A percentile compares a stretch with the other conserved stretches of the same genome.
phyloP scores from a whole-genome alignment of 2,888 invertebrate genomes.

The Scaptomyza tumidula region DNA sequence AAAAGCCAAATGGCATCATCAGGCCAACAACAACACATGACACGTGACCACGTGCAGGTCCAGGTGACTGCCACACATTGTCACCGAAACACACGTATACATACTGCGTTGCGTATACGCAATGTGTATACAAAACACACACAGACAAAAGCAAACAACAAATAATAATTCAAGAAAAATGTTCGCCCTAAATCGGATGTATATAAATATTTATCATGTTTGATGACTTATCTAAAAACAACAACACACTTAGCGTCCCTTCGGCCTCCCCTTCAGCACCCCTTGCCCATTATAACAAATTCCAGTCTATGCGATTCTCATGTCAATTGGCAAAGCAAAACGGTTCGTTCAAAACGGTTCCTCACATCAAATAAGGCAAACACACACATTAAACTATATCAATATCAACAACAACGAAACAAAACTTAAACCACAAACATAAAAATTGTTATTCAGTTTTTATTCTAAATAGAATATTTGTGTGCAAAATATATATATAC shows the following conservation, averaged over 20 bases:
- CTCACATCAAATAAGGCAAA: neutral
- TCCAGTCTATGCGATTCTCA: neutral
- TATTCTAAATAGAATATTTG: conserved; percentile 22
- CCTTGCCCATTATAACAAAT: neutral
- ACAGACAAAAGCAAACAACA: neutral
- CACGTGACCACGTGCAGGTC: conserved; percentile 60
- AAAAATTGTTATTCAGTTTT: conserved; percentile 21
- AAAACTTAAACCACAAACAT: conserved; percentile 6
- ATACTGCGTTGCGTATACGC: conserved; percentile 45
- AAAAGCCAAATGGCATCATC: conserved; percentile 50
- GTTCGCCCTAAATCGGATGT: conserved; percentile 26
- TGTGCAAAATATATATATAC: conserved; percentile 38
- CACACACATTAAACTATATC: conserved; percentile 2
- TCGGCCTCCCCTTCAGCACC: neutral
- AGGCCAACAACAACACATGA: conserved; percentile 17
- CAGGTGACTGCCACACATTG: conserved; percentile 68
- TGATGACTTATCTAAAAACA: conserved; percentile 5
- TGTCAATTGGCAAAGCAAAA: too few relatives aligned
- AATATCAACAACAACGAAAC: conserved; percentile 6
- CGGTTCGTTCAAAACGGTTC: neutral
- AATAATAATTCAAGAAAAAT: neutral
- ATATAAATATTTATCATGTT: neutral
- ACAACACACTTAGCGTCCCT: neutral
- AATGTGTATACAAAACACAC: neutral
- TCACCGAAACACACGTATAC: conserved; percentile 31